phyloP scores from a whole-genome alignment of 2,888 invertebrate species.

The Stenchaetothrips biformis region DNA sequence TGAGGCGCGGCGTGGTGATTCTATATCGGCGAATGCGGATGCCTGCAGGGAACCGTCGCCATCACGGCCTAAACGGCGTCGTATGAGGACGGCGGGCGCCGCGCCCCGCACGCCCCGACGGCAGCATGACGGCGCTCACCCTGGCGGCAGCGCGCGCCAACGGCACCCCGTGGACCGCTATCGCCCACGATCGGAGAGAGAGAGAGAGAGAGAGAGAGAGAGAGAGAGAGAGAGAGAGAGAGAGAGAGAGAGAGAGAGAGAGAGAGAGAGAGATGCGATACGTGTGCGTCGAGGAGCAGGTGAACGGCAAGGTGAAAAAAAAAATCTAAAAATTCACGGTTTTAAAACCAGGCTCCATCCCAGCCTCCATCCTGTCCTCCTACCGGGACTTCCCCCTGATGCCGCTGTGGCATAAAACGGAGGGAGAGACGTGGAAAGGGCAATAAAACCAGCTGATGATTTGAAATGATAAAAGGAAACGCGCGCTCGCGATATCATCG shows the following conservation, averaged over 20 bases:
- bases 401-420: too few species aligned
- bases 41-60: not conserved
- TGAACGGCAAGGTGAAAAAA: too few species aligned
- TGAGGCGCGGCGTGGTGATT: too few species aligned
- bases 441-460: too few species aligned
- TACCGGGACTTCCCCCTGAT: too few species aligned
- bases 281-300: too few species aligned
- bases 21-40: not conserved
- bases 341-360: too few species aligned
- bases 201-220: not conserved
- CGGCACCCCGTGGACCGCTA: not conserved
- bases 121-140: not conserved
- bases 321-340: too few species aligned
- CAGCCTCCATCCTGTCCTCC: too few species aligned
- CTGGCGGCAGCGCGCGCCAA: not conserved
- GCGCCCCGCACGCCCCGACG: not conserved
- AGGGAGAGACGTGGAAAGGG: too few species aligned
- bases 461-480: too few species aligned
- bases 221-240: too few species aligned
- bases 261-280: not conserved
- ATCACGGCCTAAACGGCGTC: not conserved
- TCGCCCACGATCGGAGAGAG: not conserved
- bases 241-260: not conserved
- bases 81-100: not conserved
- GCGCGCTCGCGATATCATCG: not conserved